Conservation (phyloP, 2,888 invertebrate species). For the Eumerus sabulonum region DNA sequence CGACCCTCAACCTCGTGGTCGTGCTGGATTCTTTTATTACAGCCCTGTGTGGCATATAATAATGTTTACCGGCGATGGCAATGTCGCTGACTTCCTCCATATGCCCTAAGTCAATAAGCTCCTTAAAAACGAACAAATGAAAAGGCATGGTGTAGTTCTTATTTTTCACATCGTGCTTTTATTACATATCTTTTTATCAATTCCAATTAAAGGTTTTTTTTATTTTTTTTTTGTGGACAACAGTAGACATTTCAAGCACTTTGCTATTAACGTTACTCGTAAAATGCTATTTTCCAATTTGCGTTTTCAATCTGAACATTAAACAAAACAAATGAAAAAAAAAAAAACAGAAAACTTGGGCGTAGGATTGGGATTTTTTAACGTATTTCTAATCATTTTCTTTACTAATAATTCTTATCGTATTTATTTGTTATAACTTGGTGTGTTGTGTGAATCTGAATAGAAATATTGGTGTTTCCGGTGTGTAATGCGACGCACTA, state of each 20-base stretch:
- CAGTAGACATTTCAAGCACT: slow-evolving; percentile 54
- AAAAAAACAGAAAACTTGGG: slow-evolving; percentile 42
- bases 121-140: slow-evolving; percentile 80
- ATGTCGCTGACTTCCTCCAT: no score
- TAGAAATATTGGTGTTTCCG: slow-evolving; percentile 1
- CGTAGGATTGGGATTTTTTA: slow-evolving; percentile 40
- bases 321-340: slow-evolving; percentile 33
- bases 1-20: no score
- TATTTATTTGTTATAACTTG: no score
- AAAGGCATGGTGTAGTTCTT: no score
- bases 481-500: slow-evolving; percentile 18
- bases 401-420: slow-evolving; percentile 41
- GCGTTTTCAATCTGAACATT: neutral
- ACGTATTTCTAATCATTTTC: slow-evolving; percentile 7
- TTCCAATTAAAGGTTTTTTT: slow-evolving; percentile 41
- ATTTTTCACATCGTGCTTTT: slow-evolving; percentile 63
- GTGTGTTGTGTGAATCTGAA: no score
- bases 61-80: no score
- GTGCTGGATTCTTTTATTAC: no score
- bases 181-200: slow-evolving; percentile 61
- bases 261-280: slow-evolving; percentile 34
- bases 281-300: no score
- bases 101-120: no score
- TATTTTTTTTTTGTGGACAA: slow-evolving; percentile 27
- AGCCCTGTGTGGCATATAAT: no score